These are phyloP conservation scores for Leptatherina wallacei DNA, from an alignment of 2,797 vertebrate species.

Conservation along the genomic window DNA sequence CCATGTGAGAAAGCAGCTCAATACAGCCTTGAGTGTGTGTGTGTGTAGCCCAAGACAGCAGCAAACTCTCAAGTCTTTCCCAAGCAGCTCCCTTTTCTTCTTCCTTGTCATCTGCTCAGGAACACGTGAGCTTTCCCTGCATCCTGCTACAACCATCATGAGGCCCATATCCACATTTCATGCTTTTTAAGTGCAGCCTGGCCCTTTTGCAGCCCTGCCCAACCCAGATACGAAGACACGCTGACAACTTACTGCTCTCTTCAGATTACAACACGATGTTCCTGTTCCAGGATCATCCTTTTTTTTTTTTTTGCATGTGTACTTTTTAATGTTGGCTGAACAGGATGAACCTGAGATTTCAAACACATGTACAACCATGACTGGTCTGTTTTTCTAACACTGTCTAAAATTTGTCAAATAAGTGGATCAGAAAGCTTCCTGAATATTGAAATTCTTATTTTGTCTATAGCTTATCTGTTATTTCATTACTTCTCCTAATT, in stretches of 20 bases:
- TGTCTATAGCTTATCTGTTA: not conserved
- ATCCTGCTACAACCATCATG: conserved; percentile 36
- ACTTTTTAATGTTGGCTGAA: conserved; percentile 25
- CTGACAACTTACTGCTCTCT: conserved; percentile 15
- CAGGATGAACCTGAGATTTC: conserved; percentile 27
- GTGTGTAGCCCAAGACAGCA: conserved; percentile 15
- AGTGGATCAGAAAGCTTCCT: not conserved
- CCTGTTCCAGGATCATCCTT: not conserved
- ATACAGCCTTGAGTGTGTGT: too few relatives aligned
- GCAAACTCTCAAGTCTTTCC: conserved; percentile 35
- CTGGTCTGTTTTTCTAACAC: conserved; percentile 18
- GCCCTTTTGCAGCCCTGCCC: conserved; percentile 19
- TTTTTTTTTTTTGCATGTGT: conserved; percentile 12
- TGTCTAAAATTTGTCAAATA: not conserved
- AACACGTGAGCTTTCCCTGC: conserved; percentile 44
- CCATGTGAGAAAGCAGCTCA: not conserved
- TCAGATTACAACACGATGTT: conserved; percentile 1
- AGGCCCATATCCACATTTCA: conserved; percentile 51
- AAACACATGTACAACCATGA: conserved; percentile 32
- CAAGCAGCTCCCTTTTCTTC: conserved; percentile 34
- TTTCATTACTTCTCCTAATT: not conserved
- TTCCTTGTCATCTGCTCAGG: conserved; percentile 37
- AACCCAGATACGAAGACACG: conserved; percentile 14
- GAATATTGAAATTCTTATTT: not conserved
- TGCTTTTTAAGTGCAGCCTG: conserved; percentile 49